These are phyloP conservation scores for Latrodectus hesperus DNA, from an alignment of 2,888 invertebrate species.

Conservation along the genomic window DNA sequence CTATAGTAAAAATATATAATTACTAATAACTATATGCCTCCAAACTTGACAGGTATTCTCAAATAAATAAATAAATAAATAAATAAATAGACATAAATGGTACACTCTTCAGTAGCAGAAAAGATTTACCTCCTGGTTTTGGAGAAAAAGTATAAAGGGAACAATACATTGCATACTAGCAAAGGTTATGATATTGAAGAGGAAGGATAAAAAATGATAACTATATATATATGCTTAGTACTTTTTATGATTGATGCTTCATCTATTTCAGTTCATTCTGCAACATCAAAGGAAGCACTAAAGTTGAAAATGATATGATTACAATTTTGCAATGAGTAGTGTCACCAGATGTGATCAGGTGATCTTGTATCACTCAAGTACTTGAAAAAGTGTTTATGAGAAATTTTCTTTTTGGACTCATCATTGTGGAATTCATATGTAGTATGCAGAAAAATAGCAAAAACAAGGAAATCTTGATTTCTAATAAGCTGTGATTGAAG, in stretches of 20 bases:
- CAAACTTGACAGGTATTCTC: conserved; percentile 7
- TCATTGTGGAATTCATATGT: conserved; percentile 38
- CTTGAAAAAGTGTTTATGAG: conserved; percentile 35
- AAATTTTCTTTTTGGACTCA: conserved; percentile 44
- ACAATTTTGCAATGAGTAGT: conserved; percentile 25
- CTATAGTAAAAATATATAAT: background rate
- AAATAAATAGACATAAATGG: conserved; percentile 66
- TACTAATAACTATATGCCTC: conserved; percentile 63
- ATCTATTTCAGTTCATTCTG: conserved; percentile 39
- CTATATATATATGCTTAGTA: conserved; percentile 28
- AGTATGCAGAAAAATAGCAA: background rate
- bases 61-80: conserved; percentile 18
- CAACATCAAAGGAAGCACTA: conserved; percentile 13
- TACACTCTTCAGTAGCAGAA: conserved; percentile 61
- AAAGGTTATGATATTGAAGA: conserved; percentile 37
- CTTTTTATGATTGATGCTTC: conserved; percentile 1
- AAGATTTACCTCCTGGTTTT: conserved; percentile 34
- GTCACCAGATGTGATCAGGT: conserved; percentile 28
- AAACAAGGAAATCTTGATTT: too few species aligned
- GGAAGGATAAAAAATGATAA: conserved; percentile 44
- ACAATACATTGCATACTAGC: conserved; percentile 41
- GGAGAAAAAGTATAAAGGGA: conserved; percentile 58
- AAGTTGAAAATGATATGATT: conserved; percentile 35
- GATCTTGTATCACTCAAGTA: conserved; percentile 16
- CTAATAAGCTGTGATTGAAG: background rate